phyloP scores from a whole-genome alignment of 2,113 vertebrate species.

The Grammomys surdaster region DNA sequence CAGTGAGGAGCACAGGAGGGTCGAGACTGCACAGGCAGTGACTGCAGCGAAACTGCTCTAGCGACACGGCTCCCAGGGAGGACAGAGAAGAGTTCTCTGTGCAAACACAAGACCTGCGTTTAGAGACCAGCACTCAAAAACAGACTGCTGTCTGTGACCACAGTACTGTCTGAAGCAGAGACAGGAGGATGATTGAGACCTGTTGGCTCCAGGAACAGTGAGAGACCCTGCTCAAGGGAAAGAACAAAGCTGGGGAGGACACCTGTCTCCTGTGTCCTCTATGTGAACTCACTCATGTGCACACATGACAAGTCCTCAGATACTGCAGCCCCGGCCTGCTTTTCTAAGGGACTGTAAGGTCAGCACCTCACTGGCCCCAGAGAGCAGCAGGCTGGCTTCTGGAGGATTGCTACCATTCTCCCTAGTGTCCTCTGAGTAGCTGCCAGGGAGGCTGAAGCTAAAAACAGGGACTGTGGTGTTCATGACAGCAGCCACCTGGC shows the following conservation, averaged over 20 bases:
- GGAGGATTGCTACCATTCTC: not conserved
- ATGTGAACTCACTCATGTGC: too few relatives aligned
- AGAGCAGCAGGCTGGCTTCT: not conserved
- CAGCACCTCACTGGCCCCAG: not conserved
- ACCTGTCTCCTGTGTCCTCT: not conserved
- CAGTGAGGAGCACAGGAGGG: not conserved
- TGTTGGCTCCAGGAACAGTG: not conserved
- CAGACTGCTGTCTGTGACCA: too few relatives aligned
- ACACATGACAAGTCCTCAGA: not conserved
- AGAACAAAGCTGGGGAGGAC: not conserved
- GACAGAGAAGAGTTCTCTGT: not conserved
- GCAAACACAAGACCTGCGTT: not conserved
- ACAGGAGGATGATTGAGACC: not conserved
- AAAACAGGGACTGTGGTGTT: conserved; percentile 37
- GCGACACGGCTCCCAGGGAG: not conserved
- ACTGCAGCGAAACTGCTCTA: not conserved
- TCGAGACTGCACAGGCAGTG: not conserved
- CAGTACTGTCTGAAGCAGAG: not conserved
- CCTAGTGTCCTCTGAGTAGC: conserved; percentile 26
- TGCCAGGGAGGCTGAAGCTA: conserved; percentile 45
- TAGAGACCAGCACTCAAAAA: not conserved
- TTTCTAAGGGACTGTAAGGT: not conserved
- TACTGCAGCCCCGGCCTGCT: not conserved
- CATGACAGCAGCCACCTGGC: not conserved
- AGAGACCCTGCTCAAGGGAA: not conserved